These are phyloP conservation scores for Oncorhynchus mykiss DNA, from an alignment of 2,113 vertebrate genomes.

Conservation along the genomic window DNA sequence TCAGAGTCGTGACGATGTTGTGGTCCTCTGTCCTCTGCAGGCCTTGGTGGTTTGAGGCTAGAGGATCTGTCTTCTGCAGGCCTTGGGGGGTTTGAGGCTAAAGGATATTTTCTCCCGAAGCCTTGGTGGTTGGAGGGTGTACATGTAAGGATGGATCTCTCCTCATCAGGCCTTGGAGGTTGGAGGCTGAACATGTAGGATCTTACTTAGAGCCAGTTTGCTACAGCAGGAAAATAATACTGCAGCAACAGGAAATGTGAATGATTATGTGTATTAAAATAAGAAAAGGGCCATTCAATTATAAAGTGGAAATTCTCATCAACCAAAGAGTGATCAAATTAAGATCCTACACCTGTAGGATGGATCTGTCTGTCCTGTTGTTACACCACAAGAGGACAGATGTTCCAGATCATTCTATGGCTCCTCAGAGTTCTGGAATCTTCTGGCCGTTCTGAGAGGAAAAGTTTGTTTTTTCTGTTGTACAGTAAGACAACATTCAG, in stretches of 20 bases:
- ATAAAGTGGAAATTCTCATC: no score
- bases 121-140: neutral
- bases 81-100: constrained; percentile 16
- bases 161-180: no score
- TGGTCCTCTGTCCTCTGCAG: neutral
- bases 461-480: neutral
- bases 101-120: neutral
- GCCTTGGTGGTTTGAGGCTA: constrained; percentile 18
- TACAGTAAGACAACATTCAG: neutral
- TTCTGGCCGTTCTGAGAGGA: constrained; percentile 6
- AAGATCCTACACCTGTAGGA: no score
- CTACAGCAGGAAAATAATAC: no score
- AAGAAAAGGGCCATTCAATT: no score
- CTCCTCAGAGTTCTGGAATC: constrained; percentile 13
- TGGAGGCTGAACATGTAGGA: no score
- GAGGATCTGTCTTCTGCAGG: neutral
- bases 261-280: no score
- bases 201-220: no score
- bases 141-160: no score
- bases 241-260: no score
- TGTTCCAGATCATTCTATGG: constrained; percentile 21
- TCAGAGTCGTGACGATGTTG: neutral
- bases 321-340: no score
- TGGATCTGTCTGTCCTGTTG: neutral
- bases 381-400: constrained; percentile 21